Evolutionary conservation across 2,888 invertebrate genomes (phyloP).

Genomic region (Erebia palarica): DNA sequence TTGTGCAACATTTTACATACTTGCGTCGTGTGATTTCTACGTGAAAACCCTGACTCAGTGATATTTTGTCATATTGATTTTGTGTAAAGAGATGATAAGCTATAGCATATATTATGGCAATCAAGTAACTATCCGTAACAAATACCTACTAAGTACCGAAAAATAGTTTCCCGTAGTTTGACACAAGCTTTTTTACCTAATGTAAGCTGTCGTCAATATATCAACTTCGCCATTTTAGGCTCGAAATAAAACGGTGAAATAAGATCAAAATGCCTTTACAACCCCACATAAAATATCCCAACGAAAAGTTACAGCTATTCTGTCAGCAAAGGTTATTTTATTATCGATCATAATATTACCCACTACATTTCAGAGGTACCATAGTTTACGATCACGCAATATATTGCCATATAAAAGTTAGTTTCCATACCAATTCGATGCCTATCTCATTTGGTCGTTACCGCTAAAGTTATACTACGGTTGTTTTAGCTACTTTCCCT

Average conservation of each 20-base stretch:
- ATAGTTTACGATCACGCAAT: conserved; percentile 17
- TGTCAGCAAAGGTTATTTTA: conserved; percentile 24
- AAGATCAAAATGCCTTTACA: conserved; percentile 21
- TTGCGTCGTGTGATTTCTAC: too few relatives aligned
- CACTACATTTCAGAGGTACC: conserved; percentile 15
- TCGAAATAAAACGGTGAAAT: conserved; percentile 24
- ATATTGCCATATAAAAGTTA: conserved; percentile 19
- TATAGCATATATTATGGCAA: too few relatives aligned
- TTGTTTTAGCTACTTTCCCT: too few relatives aligned
- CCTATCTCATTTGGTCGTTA: neutral
- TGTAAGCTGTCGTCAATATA: neutral
- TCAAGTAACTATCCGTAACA: too few relatives aligned
- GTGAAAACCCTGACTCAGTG: too few relatives aligned
- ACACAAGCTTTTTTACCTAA: neutral
- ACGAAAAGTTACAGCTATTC: conserved; percentile 9
- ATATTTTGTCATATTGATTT: too few relatives aligned
- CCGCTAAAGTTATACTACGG: neutral
- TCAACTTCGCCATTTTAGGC: neutral
- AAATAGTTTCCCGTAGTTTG: neutral
- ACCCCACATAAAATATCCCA: conserved; percentile 23
- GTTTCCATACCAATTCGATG: conserved; percentile 13
- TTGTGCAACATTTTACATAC: too few relatives aligned
- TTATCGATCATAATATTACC: conserved; percentile 24
- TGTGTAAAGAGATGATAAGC: too few relatives aligned
- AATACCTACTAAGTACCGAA: too few relatives aligned